A percentile compares a stretch with the other conserved stretches of the same genome.
Conservation (phyloP, 35 echinoderm and acorn worm species). For the Apostichopus parvimensis region DNA sequence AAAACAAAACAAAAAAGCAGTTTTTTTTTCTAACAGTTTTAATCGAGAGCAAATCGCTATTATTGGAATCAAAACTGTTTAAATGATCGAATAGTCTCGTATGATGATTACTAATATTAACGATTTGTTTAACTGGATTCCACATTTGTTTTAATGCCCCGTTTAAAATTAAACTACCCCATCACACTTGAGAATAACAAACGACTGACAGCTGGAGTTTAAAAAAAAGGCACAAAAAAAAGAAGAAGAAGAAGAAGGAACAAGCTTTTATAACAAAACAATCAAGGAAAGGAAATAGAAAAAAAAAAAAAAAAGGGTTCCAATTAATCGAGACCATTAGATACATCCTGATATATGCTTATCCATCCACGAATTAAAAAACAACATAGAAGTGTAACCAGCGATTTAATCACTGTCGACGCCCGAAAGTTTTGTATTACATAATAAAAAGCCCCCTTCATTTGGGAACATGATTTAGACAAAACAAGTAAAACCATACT, state of each 20-base stretch:
- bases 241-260: too few relatives aligned
- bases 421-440: constrained; percentile 64
- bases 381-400: background rate
- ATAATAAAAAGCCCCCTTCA: constrained; percentile 38
- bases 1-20: too few relatives aligned
- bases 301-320: background rate
- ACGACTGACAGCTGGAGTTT: constrained; percentile 1
- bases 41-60: too few relatives aligned
- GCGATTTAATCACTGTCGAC: constrained; percentile 46
- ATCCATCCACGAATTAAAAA: constrained; percentile 55
- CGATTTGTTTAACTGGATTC: background rate
- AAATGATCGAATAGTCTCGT: too few relatives aligned
- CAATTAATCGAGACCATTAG: constrained; percentile 40
- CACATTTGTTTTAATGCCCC: background rate
- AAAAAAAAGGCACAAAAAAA: background rate
- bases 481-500: constrained; percentile 38
- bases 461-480: constrained; percentile 58
- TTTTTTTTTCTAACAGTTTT: too few relatives aligned
- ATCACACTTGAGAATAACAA: constrained; percentile 14
- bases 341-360: constrained; percentile 52
- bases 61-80: too few relatives aligned
- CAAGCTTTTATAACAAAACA: background rate
- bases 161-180: constrained; percentile 3
- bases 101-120: background rate
- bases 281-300: background rate